phyloP scores from a whole-genome alignment of 1,140 invertebrate species.

The Drosophila kanapiae region DNA sequence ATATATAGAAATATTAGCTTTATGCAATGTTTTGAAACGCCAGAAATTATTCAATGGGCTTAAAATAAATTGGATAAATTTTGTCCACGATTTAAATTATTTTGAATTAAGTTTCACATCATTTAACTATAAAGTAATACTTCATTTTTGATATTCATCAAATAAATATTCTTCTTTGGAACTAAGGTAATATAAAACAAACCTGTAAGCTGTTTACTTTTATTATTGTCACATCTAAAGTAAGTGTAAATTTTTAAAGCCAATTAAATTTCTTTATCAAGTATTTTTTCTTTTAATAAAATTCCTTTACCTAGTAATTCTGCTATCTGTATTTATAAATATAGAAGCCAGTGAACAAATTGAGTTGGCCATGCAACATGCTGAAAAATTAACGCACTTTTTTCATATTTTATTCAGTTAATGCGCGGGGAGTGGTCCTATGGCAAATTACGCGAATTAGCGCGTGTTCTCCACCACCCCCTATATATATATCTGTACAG shows the following conservation, averaged over 20 bases:
- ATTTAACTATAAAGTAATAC: no score
- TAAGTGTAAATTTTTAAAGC: no score
- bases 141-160: no score
- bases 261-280: background rate
- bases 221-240: background rate
- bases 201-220: background rate
- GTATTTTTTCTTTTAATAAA: background rate
- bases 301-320: background rate
- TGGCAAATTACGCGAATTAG: constrained; percentile 45
- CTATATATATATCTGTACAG: background rate
- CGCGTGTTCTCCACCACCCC: constrained; percentile 4
- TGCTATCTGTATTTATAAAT: constrained; percentile 6
- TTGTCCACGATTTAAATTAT: background rate
- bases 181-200: background rate
- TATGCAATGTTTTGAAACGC: background rate
- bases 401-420: constrained; percentile 49
- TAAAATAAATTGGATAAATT: background rate
- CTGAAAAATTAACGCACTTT: constrained; percentile 77
- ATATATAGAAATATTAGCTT: background rate
- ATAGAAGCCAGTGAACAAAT: constrained; percentile 27
- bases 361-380: constrained; percentile 54
- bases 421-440: constrained; percentile 29
- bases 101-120: background rate
- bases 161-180: no score
- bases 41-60: background rate